These are phyloP conservation scores for Limenitis camilla DNA, from an alignment of 2,888 invertebrate species.

Conservation along the genomic window DNA sequence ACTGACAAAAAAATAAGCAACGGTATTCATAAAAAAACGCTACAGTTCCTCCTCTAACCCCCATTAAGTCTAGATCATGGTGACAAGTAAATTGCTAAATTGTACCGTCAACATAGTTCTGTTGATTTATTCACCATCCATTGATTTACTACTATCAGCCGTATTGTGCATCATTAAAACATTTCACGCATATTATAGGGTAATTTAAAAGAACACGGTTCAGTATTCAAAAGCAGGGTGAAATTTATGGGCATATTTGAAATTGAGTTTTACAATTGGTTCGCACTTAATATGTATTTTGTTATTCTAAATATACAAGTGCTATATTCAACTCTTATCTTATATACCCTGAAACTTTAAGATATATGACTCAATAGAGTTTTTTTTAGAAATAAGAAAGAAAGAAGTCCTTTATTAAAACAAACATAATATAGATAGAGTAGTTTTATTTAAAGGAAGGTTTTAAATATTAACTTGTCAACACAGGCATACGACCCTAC, in stretches of 20 bases:
- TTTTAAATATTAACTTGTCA: too few relatives aligned
- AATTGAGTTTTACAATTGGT: not conserved
- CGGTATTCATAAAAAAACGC: not conserved
- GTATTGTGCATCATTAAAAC: conserved; percentile 22
- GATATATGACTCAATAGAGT: too few relatives aligned
- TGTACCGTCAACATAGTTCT: conserved; percentile 50
- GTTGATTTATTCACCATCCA: conserved; percentile 43
- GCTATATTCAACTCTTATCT: too few relatives aligned
- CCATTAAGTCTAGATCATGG: conserved; percentile 50
- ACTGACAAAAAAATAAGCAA: not conserved
- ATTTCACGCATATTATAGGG: conserved; percentile 16
- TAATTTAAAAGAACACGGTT: conserved; percentile 35
- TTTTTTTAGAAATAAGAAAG: too few relatives aligned
- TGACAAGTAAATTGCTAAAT: conserved; percentile 63
- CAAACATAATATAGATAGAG: too few relatives aligned
- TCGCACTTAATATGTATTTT: too few relatives aligned
- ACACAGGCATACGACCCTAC: too few relatives aligned
- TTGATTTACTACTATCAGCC: conserved; percentile 24
- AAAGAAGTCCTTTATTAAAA: too few relatives aligned
- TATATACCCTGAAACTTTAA: too few relatives aligned
- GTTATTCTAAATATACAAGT: too few relatives aligned
- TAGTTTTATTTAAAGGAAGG: too few relatives aligned
- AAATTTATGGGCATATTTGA: conserved; percentile 3
- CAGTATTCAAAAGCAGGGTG: conserved; percentile 1
- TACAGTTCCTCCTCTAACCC: conserved; percentile 25